These are phyloP conservation scores for Chrysopa pallens DNA, from an alignment of 1,140 invertebrate species.

Conservation along the genomic window DNA sequence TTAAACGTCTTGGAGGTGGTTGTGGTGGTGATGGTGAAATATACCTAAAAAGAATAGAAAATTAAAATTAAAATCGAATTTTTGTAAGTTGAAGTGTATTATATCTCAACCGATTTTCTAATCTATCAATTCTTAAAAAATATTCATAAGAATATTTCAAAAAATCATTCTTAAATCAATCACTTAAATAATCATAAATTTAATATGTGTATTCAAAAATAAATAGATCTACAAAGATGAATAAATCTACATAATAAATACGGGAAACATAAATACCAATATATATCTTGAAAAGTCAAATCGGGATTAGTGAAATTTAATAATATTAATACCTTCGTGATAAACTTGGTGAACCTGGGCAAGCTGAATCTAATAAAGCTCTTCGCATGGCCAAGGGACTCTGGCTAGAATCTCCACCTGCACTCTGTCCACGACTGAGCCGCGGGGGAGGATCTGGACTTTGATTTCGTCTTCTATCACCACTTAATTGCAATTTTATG, in stretches of 20 bases:
- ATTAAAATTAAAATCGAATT: background rate
- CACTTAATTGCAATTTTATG: constrained; percentile 46
- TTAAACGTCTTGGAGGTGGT: constrained; percentile 38
- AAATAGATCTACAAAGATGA: no score
- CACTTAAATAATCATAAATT: no score
- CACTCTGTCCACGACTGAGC: constrained; percentile 29
- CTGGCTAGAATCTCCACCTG: constrained; percentile 18
- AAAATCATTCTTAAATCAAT: no score
- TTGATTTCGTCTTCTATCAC: constrained; percentile 25
- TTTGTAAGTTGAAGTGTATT: no score
- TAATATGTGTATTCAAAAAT: no score
- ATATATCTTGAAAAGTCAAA: no score
- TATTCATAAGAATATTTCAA: no score
- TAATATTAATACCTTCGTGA: constrained; percentile 31
- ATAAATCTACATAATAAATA: no score
- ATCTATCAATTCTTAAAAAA: no score
- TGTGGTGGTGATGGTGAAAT: constrained; percentile 48
- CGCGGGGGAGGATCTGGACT: constrained; percentile 46
- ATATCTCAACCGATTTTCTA: no score
- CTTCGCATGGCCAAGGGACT: constrained; percentile 39
- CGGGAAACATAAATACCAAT: no score
- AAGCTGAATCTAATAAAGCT: constrained; percentile 31
- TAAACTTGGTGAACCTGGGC: constrained; percentile 32
- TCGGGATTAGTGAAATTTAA: background rate
- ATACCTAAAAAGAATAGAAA: constrained; percentile 24